Conservation (phyloP, 53 echinoderm and acorn worm genomes). For the Arbacia lixula region DNA sequence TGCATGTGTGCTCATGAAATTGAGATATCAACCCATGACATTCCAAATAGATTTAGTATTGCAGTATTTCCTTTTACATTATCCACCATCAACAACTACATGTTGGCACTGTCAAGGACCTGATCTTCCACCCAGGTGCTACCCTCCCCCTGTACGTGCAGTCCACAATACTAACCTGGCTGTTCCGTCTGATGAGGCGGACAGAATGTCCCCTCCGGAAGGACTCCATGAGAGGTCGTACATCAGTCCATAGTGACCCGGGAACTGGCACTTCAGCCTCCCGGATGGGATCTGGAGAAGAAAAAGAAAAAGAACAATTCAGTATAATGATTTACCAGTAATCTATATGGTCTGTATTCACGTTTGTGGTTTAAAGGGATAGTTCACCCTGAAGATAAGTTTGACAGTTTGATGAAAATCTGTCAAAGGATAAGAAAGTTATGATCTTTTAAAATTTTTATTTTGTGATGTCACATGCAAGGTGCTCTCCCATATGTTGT, state of each 20-base stretch:
- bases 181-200: constrained; percentile 95
- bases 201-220: constrained; percentile 64
- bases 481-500: too few relatives aligned
- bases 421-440: too few relatives aligned
- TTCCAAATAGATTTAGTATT: too few relatives aligned
- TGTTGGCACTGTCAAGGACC: not conserved
- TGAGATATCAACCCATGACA: too few relatives aligned
- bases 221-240: constrained; percentile 91
- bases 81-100: not conserved
- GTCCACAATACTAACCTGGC: constrained; percentile 76
- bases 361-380: too few relatives aligned
- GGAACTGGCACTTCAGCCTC: constrained; percentile 78
- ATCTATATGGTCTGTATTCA: too few relatives aligned
- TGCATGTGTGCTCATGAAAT: too few relatives aligned
- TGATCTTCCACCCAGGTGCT: not conserved
- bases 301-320: not conserved
- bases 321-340: not conserved
- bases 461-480: too few relatives aligned
- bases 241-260: constrained; percentile 92
- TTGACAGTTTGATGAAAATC: too few relatives aligned
- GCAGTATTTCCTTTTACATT: not conserved
- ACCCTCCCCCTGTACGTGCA: too few relatives aligned
- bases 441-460: too few relatives aligned
- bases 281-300: constrained; percentile 84
- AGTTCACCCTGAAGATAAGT: too few relatives aligned